Evolutionary conservation across 2,113 vertebrate genomes (phyloP).

Genomic region (Gasterosteus nipponicus): DNA sequence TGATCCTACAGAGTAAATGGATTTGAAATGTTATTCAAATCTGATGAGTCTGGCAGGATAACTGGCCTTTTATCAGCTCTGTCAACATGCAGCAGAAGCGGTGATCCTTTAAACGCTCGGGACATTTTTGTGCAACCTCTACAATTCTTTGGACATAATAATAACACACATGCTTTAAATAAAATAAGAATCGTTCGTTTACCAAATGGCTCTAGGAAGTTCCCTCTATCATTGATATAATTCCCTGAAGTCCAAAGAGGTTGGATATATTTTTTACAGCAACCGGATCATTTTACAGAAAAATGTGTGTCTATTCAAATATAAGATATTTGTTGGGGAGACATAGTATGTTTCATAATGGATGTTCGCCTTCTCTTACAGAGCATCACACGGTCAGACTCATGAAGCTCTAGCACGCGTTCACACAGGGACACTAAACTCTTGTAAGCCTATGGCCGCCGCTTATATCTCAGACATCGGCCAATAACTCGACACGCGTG

Average conservation of each 20-base stretch:
- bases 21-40: neutral
- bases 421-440: too few species aligned
- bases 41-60: slow-evolving; percentile 3
- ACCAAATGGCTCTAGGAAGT: neutral
- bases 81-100: neutral
- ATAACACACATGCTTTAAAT: neutral
- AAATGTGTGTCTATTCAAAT: neutral
- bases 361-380: too few species aligned
- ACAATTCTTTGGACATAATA: neutral
- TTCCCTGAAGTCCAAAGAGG: neutral
- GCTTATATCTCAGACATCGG: too few species aligned
- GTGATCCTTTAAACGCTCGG: neutral
- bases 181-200: neutral
- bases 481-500: too few species aligned
- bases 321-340: too few species aligned
- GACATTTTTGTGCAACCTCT: neutral
- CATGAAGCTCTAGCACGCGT: too few species aligned
- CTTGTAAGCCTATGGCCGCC: too few species aligned
- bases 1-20: slow-evolving; percentile 2
- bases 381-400: too few species aligned
- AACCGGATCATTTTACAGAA: neutral
- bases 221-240: neutral
- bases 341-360: too few species aligned
- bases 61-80: neutral
- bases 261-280: neutral